Evolutionary conservation across 2,888 invertebrate genomes (phyloP), one percentile per base, ranked within the genome.

Genomic region (Pollenia griseotomentosa): DNA sequence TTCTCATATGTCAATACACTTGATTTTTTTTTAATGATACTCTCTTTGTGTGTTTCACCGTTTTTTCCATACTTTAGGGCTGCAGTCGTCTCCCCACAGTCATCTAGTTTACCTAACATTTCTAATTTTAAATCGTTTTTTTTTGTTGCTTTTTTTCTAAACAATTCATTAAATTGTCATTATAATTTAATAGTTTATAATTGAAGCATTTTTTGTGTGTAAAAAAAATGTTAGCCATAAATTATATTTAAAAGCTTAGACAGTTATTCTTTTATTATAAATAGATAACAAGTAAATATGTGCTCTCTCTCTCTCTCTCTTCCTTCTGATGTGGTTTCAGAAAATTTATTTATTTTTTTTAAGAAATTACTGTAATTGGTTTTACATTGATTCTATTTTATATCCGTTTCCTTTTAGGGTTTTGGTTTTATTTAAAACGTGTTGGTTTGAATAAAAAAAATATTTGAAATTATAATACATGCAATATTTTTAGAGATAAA

Each of bases 311-410:
- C n/a, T 68, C 6, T 44, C 10, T 23, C 12, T 73, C 48, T 66
- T 63, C 57, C 23, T 57, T 40, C 14, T 23, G 51, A 78, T 78
- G 71, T 78, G 77, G 85, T 51, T 81, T 85, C 33, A 53, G 59
- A 66, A 83, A 83, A 75, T 75, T 65, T 53, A 40, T 59, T 9
- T 80, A n/a, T 33, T 59, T 73, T 48, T 65, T 71, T 57, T n/a
- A 87, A 87, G 81, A 73, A 74, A 87, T 87, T 78, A 78, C 84
- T 71, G 23, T 87, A 87, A 87, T 87, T 87, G 87, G 87, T 84
- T 84, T 87, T 75, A 53, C 74, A 87, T 87, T 81, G 86, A 84
- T 87, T 80, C 83, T 86, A 33, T 86, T 80, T 75, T 63, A 86
- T 70, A 75, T 86, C 83, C 75, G 70, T 86, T 86, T 83, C 78